Base-by-base conservation (phyloP, 2,113 vertebrate species). In the Candoia aspera region DNA sequence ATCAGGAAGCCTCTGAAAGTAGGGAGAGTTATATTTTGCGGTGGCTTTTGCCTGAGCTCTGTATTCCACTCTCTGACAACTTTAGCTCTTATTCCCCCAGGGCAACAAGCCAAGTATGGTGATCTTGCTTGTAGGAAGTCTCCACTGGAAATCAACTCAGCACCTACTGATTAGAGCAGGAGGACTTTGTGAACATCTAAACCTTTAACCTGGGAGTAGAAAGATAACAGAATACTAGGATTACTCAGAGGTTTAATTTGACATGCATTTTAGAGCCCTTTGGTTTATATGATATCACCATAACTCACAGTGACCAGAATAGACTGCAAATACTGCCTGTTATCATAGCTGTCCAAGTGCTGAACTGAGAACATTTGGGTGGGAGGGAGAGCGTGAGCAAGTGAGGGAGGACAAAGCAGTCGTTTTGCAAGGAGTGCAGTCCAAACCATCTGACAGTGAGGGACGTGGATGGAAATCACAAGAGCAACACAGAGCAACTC, bases 301-400 rank as follows among this genome's bases (percentile, higher is more conserved):
- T 96, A 97, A 95, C 97, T 98, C 98, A 97, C 95, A 93, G 94
- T 62, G 97, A 98, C 98, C 97, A 97, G 97, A 98, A 98, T 98
- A 98, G 98, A 97, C 91, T 94, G 6, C 96, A 90, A 93, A 95
- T 96, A 37, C 91, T 95, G 92, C 93, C 93, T 95, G 92, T 0
- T 12, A 91, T 90, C 95, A 54, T 79, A 79, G 90, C 87, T 15
- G 89, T 93, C 94, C 1, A 1, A 92, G 85, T 87, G 57, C 92
- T 95, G 94, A 94, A 88, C 29, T 90, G 84, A 64, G 0, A 0
- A 3, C 73, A 79, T 79, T 79, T 29, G 42, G 0, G 0, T 83
- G 60, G 1, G 0, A 94, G 94, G 60, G 26, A 26, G 33, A 37
- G 88, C 87, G 86, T 6, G 21, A 11, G 8, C 8, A 23, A 2